Conservation (phyloP, 2,113 vertebrate species). For the Dasyornis broadbenti region DNA sequence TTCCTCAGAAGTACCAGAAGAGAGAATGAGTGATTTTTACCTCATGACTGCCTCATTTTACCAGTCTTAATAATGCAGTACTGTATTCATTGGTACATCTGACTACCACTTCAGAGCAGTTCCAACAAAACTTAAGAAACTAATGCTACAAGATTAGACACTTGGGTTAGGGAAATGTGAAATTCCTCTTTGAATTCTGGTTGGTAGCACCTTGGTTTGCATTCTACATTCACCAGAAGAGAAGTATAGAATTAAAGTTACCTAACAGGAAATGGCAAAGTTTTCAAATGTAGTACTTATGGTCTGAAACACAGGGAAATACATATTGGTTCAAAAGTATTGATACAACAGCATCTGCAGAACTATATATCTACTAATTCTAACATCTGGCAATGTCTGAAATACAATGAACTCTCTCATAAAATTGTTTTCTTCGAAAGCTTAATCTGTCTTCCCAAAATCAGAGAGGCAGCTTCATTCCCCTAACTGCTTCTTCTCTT, state of each 20-base stretch:
- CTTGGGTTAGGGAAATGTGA: background rate
- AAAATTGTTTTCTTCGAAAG: background rate
- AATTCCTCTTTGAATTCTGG: background rate
- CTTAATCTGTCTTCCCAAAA: constrained; percentile 55
- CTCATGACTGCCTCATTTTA: background rate
- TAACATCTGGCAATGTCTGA: constrained; percentile 5
- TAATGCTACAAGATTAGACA: background rate
- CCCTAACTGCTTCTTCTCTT: constrained; percentile 78
- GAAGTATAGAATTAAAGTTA: background rate
- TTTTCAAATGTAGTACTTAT: background rate
- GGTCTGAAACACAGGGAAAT: background rate
- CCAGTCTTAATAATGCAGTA: background rate
- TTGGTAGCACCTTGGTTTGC: background rate
- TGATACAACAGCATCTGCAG: background rate
- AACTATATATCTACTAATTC: constrained; percentile 5
- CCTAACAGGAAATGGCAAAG: background rate
- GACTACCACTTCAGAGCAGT: background rate
- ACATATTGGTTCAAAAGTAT: background rate
- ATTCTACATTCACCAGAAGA: background rate
- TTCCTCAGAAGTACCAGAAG: background rate
- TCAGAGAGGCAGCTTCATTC: constrained; percentile 67
- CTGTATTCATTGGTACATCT: background rate
- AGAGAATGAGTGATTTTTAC: background rate
- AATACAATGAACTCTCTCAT: background rate
- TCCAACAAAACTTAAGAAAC: background rate